These are phyloP conservation scores for Zaprionus africanus DNA, from an alignment of 1,140 invertebrate species.

Conservation along the genomic window DNA sequence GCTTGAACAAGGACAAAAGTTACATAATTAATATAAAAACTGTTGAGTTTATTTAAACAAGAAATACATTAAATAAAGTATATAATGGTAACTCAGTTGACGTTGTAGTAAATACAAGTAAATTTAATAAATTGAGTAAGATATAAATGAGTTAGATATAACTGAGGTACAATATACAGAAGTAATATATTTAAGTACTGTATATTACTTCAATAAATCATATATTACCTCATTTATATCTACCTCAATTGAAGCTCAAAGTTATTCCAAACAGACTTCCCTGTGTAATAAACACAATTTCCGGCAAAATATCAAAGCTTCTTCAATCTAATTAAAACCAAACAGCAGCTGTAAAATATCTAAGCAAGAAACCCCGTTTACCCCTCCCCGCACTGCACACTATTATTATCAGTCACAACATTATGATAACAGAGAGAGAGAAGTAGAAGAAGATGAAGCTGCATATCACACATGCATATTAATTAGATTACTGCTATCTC, in stretches of 20 bases:
- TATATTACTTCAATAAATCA: background rate
- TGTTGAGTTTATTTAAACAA: no score
- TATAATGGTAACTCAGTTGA: no score
- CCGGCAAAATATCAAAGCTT: background rate
- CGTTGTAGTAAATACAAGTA: background rate
- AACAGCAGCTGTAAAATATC: slow-evolving; percentile 1
- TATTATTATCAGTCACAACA: slow-evolving; percentile 2
- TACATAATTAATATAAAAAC: no score
- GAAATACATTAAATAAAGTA: no score
- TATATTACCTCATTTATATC: background rate
- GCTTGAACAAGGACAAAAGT: no score
- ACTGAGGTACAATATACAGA: no score
- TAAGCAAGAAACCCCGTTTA: background rate
- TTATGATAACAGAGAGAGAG: slow-evolving; percentile 21
- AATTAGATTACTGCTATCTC: slow-evolving; percentile 34
- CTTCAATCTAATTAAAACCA: slow-evolving; percentile 7
- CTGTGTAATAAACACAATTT: background rate
- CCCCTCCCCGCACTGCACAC: background rate
- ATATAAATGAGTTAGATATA: no score
- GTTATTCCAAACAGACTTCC: background rate
- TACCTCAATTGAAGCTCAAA: background rate
- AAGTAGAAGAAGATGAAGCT: background rate
- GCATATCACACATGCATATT: slow-evolving; percentile 28
- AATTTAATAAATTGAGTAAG: no score
- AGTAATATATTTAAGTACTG: no score